phyloP scores from a whole-genome alignment of 2,888 invertebrate species.

The Catocala fraxini region DNA sequence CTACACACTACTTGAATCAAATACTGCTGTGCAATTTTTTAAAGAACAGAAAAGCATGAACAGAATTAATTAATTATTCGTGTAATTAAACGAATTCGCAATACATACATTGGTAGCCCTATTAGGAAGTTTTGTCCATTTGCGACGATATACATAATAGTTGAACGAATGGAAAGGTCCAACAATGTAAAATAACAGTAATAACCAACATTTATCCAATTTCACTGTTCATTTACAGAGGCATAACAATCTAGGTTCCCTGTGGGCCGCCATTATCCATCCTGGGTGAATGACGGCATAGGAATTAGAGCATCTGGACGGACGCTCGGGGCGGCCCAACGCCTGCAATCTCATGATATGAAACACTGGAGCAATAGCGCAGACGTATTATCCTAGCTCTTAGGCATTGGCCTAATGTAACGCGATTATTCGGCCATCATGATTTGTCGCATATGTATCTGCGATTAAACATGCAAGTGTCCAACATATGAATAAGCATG shows the following conservation, averaged over 20 bases:
- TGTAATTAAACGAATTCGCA: too few species aligned
- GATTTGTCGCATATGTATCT: too few species aligned
- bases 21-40: too few species aligned
- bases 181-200: constrained; percentile 9
- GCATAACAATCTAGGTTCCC: constrained; percentile 46
- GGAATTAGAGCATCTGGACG: constrained; percentile 57
- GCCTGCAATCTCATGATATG: constrained; percentile 66
- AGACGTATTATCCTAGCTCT: constrained; percentile 20
- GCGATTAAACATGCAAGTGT: too few species aligned
- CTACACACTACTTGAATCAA: too few species aligned
- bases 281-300: constrained; percentile 53
- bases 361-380: constrained; percentile 43
- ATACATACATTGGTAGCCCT: background rate
- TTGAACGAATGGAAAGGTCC: background rate
- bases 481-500: too few species aligned
- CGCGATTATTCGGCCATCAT: too few species aligned
- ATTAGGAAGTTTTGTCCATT: background rate
- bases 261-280: constrained; percentile 54
- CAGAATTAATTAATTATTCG: too few species aligned
- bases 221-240: constrained; percentile 32
- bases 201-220: constrained; percentile 29
- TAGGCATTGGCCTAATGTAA: too few species aligned
- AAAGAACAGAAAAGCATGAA: too few species aligned
- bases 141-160: background rate
- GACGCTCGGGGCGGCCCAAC: constrained; percentile 34